Base-by-base conservation (phyloP, 2,113 vertebrate species). In the Sinocyclocheilus maitianheensis region DNA sequence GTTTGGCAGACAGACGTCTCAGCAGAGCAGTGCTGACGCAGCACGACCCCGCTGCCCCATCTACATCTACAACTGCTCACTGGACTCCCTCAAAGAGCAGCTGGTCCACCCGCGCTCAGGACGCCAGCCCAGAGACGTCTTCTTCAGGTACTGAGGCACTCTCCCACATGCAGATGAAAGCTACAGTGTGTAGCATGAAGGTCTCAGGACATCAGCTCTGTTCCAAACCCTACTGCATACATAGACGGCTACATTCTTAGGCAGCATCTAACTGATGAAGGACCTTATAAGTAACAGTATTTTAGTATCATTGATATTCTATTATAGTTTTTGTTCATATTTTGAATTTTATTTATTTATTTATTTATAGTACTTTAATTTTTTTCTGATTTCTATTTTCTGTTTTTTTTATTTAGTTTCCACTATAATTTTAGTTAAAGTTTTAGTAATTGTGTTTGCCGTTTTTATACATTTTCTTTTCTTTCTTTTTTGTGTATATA, bases 51-150 rank as follows among this genome's bases (percentile, higher is more conserved):
- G 94, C 87, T 99, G 97, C 91, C 98, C 98, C 12, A 94, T 99
- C 84, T 99, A 97, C 5, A 92, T 99, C 88, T 99, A 99, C 91
- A 99, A 95, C 94, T 99, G 98, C 88, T 96, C 97, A 0, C 90
- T 98, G 91, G 97, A 99, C 65, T 91, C 94, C 0, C 84, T 99
- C 7, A 96, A 96, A 77, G 97, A 99, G 84, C 98, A 98, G 77
- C 95, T 99, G 83, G 93, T 98, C 83, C 95, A 95, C 46, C 93
- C 96, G 0, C 93, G 91, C 86, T 89, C 93, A 76, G 95, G 92
- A 58, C 95, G 93, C 46, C 93, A 93, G 30, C 96, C 95, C 18
- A 92, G 91, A 58, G 98, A 99, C 86, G 90, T 99, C 90, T 95
- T 97, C 87, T 96, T 98, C 94, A 97, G 95, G 98, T 99, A 92